These are phyloP conservation scores for Drosophila nigricruria DNA, from an alignment of 2,888 invertebrate genomes.

Conservation along the genomic window DNA sequence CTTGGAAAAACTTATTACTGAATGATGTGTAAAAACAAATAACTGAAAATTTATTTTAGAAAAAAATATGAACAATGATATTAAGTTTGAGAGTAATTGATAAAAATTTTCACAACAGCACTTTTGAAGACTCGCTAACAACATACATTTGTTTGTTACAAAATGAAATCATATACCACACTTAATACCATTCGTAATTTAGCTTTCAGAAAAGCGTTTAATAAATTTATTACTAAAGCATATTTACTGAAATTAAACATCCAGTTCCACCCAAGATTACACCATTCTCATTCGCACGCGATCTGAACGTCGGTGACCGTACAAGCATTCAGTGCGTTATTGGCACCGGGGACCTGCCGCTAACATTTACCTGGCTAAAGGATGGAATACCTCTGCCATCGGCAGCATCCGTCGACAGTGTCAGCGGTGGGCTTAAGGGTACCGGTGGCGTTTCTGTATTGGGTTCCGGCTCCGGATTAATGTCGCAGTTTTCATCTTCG, in stretches of 20 bases:
- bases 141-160: not conserved
- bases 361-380: constrained; percentile 88
- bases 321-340: constrained; percentile 88
- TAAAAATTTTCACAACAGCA: too few relatives aligned
- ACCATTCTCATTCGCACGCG: constrained; percentile 88
- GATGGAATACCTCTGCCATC: constrained; percentile 86
- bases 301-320: constrained; percentile 88
- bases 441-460: constrained; percentile 80
- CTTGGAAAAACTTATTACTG: too few relatives aligned
- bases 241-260: constrained; percentile 38
- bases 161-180: not conserved
- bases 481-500: constrained; percentile 48
- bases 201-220: not conserved
- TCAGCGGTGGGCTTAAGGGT: constrained; percentile 78
- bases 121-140: not conserved
- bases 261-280: constrained; percentile 89
- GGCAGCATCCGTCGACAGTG: constrained; percentile 66
- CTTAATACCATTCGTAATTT: not conserved
- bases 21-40: too few relatives aligned
- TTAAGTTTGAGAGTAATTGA: too few relatives aligned
- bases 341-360: constrained; percentile 88
- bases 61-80: too few relatives aligned
- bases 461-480: constrained; percentile 47
- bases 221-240: not conserved
- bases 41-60: too few relatives aligned